These are phyloP conservation scores for Cassiopea xamachana DNA, from an alignment of 30 jellyfish, hydroid and myxozoan species.

Conservation along the genomic window DNA sequence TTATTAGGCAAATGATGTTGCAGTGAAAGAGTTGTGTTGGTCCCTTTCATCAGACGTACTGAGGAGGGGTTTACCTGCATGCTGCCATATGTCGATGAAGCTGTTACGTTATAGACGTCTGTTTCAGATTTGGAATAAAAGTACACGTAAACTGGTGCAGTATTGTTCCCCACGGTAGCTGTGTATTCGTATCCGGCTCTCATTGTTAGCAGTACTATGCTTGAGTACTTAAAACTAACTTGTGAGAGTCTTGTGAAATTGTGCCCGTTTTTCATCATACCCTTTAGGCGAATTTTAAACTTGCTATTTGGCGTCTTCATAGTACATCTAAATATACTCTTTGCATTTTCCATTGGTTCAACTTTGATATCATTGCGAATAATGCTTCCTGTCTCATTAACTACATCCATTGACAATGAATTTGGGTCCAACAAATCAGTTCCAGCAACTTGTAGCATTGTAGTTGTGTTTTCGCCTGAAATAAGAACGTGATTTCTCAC, in stretches of 20 bases:
- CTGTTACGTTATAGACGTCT: background rate
- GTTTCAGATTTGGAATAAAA: background rate
- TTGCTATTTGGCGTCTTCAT: constrained; percentile 37
- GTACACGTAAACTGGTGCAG: constrained; percentile 21
- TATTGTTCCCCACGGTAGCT: constrained; percentile 17
- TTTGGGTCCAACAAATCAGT: constrained; percentile 15
- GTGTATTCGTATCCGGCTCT: constrained; percentile 49
- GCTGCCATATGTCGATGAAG: constrained; percentile 13
- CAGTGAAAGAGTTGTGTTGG: constrained; percentile 25
- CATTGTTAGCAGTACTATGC: constrained; percentile 18
- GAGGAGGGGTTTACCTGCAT: background rate
- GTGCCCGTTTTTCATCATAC: constrained; percentile 8
- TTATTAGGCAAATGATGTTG: constrained; percentile 10
- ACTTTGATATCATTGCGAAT: constrained; percentile 9
- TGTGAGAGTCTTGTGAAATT: constrained; percentile 41
- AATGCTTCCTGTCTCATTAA: constrained; percentile 3
- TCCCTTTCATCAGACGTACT: constrained; percentile 11
- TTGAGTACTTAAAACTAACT: constrained; percentile 3
- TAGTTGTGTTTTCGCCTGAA: constrained; percentile 37
- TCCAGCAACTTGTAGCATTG: constrained; percentile 57
- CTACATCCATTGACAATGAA: constrained; percentile 15
- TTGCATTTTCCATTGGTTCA: background rate
- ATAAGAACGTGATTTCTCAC: background rate
- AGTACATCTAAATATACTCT: constrained; percentile 4
- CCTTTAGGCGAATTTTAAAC: constrained; percentile 30